A percentile compares a stretch with the other conserved stretches of the same genome.
Evolutionary conservation across 1,140 invertebrate species (phyloP).

Genomic region (Oryctes rhinoceros): DNA sequence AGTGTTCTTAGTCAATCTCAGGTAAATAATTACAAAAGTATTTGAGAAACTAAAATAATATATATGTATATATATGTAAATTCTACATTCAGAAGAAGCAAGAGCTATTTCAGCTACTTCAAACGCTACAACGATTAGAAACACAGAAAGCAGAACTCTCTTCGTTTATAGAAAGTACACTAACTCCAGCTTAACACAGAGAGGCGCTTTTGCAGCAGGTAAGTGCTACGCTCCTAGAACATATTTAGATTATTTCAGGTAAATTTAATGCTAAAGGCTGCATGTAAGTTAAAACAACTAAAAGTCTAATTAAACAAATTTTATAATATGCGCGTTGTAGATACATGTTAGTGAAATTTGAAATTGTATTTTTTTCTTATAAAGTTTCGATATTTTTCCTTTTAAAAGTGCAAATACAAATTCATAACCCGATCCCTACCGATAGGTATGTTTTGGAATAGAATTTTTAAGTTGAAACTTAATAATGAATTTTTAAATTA

Average conservation of each 20-base stretch:
- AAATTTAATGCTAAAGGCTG: neutral
- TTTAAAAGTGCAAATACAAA: too few relatives aligned
- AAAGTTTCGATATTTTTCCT: too few relatives aligned
- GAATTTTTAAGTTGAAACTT: too few relatives aligned
- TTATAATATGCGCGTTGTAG: too few relatives aligned
- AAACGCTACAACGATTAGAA: constrained; percentile 42
- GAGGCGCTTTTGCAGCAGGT: constrained; percentile 48
- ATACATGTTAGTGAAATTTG: too few relatives aligned
- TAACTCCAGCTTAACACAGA: constrained; percentile 48
- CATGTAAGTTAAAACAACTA: too few relatives aligned
- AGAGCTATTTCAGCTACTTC: constrained; percentile 44
- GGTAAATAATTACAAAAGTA: neutral
- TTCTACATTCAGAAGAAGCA: constrained; percentile 43
- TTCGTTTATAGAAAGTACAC: constrained; percentile 44
- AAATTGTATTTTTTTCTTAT: too few relatives aligned
- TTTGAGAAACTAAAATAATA: neutral
- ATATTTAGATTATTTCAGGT: neutral
- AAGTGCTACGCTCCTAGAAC: neutral
- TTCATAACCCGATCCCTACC: too few relatives aligned
- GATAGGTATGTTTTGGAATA: too few relatives aligned
- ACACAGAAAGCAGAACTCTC: constrained; percentile 24
- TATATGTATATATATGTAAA: neutral
- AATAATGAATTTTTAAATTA: too few relatives aligned
- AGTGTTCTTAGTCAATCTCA: constrained; percentile 44
- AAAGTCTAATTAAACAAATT: too few relatives aligned